Evolutionary conservation across 2,113 vertebrate genomes (phyloP), one percentile per base, ranked within the genome.

Genomic region (Oreochromis spilurus): DNA sequence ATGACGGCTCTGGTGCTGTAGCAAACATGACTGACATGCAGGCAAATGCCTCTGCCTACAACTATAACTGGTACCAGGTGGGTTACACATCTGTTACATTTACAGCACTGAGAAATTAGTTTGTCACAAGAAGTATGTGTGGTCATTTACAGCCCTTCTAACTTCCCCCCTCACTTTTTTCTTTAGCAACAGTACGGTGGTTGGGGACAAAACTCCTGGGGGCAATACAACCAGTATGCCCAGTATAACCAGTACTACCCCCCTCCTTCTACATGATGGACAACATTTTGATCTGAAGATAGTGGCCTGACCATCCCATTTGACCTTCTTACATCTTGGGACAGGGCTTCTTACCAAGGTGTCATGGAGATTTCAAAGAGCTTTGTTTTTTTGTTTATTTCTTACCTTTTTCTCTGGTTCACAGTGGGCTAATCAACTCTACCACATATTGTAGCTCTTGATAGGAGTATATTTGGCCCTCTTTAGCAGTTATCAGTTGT

Each of bases 11-110:
- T 0, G 29, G 96, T 7, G 95, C 77, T 1, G 92, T 96, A 6
- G 95, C 95, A 1, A 96, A 96, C 58, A 94, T 95, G 93, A 95
- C 97, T 8, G 98, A 99, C 91, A 96, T 97, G 94, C 96, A 97
- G 52, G 97, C 97, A 19, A 97, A 96, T 87, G 97, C 97, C 92
- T 97, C 97, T 0, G 98, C 97, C 0, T 99, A 99, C 90, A 99
- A 98, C 94, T 99, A 99, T 88, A 99, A 97, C 93, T 99, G 99
- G 99, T 99, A 99, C 94, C 98, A 99, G 97, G 98, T 21, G 19
- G 0, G 80, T 53, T 83, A 14, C 6, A n/a, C 17, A 52, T 77
- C 26, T 0, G 3, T 13, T 31, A 34, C 2, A 31, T 77, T 50
- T 75, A 75, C 70, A 75, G 43, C 9, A 75, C 24, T 29, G 29